Conservation (phyloP, 2,888 invertebrate species). For the Archips crataeganus region DNA sequence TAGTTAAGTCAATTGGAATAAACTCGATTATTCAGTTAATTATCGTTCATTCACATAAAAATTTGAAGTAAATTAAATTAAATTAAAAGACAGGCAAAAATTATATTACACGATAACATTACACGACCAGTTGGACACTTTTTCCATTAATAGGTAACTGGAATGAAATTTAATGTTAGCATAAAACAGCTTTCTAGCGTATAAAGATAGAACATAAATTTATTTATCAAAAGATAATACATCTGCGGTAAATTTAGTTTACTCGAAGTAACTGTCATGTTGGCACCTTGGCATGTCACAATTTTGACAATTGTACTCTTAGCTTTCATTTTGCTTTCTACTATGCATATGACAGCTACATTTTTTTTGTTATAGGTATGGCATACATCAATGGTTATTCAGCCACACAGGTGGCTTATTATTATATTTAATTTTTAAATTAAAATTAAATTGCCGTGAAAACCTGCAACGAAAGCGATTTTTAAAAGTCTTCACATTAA, state of each 20-base stretch:
- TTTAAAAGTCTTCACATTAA: too few species aligned
- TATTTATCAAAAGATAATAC: not conserved
- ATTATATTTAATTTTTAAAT: too few species aligned
- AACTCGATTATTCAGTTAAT: not conserved
- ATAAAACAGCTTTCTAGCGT: not conserved
- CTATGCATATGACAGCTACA: not conserved
- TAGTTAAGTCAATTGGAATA: slow-evolving; percentile 4
- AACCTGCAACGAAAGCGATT: too few species aligned
- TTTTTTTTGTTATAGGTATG: not conserved
- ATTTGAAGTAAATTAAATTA: not conserved
- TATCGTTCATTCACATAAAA: slow-evolving; percentile 11
- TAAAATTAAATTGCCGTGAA: too few species aligned
- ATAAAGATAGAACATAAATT: not conserved
- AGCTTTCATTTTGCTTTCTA: too few species aligned
- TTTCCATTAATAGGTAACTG: not conserved
- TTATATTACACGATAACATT: slow-evolving; percentile 20
- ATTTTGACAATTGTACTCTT: not conserved
- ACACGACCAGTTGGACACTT: not conserved
- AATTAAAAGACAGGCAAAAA: slow-evolving; percentile 13
- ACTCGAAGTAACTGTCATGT: not conserved
- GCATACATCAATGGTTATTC: too few species aligned
- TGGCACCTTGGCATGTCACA: not conserved
- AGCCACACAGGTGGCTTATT: too few species aligned
- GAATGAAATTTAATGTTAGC: too few species aligned
- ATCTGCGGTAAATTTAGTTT: not conserved